Percentiles rank a stretch among this genome's conserved stretches.
phyloP scores from a whole-genome alignment of 2,113 vertebrate species.

The Sarotherodon lohbergeri region DNA sequence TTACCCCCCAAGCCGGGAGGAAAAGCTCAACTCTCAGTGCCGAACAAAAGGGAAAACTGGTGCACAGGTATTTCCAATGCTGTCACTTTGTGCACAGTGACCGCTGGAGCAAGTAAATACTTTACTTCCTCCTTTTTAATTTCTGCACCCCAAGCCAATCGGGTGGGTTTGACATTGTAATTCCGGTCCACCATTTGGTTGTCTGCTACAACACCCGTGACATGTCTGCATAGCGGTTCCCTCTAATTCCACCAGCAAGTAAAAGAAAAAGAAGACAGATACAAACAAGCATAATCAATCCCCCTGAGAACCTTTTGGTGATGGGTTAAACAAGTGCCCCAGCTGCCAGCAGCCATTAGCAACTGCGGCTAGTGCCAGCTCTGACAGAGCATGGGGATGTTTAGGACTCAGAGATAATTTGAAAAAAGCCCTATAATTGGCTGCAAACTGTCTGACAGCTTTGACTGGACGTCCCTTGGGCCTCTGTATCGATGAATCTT shows the following conservation, averaged over 20 bases:
- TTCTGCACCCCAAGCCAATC: not conserved
- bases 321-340: constrained; percentile 43
- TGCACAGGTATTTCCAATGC: not conserved
- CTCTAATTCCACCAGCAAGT: not conserved
- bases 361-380: constrained; percentile 14
- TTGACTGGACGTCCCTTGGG: constrained; percentile 8
- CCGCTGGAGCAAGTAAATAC: constrained; percentile 11
- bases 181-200: not conserved
- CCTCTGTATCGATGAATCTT: constrained; percentile 26
- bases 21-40: not conserved
- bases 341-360: constrained; percentile 48
- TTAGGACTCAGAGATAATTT: constrained; percentile 44
- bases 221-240: not conserved
- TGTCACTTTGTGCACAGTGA: constrained; percentile 16
- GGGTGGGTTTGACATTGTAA: not conserved
- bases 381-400: constrained; percentile 33
- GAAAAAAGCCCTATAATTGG: constrained; percentile 55
- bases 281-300: constrained; percentile 42
- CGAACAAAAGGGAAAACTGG: constrained; percentile 7
- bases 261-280: constrained; percentile 1
- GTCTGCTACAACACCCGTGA: not conserved
- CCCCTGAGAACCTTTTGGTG: constrained; percentile 21
- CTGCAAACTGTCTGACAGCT: constrained; percentile 33
- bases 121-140: constrained; percentile 7
- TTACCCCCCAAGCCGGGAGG: not conserved